Conservation (phyloP, 1,140 invertebrate species). For the Neuroterus valhalla region DNA sequence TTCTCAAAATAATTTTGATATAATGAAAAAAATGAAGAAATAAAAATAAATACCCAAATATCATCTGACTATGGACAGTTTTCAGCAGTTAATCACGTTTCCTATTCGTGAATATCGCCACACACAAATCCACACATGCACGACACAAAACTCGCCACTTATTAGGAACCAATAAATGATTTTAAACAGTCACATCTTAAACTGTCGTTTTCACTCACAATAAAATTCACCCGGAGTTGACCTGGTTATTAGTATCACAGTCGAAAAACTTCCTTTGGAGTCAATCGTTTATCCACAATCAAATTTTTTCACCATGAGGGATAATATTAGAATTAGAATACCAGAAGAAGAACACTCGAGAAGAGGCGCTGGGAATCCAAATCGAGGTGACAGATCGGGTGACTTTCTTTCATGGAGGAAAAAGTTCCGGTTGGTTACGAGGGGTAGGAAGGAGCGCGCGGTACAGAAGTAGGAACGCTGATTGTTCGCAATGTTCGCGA, state of each 20-base stretch:
- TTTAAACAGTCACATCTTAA: conserved; percentile 27
- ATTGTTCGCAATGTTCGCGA: conserved; percentile 34
- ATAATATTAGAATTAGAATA: too few relatives aligned
- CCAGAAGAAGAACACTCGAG: too few relatives aligned
- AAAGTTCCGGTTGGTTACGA: neutral
- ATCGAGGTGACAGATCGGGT: too few relatives aligned
- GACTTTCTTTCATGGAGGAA: too few relatives aligned
- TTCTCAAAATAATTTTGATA: conserved; percentile 17
- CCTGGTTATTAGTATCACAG: neutral
- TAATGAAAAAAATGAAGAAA: conserved; percentile 10
- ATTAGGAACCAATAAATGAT: conserved; percentile 4
- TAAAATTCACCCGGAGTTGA: neutral
- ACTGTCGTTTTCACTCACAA: conserved; percentile 10
- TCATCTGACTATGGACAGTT: conserved; percentile 42
- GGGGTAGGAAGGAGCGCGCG: neutral
- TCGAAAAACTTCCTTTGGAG: neutral
- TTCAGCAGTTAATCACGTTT: conserved; percentile 40
- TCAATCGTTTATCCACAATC: neutral
- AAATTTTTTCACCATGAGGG: neutral
- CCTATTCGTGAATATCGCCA: conserved; percentile 44
- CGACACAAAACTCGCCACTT: conserved; percentile 16
- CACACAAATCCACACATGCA: conserved; percentile 9
- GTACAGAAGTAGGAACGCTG: neutral
- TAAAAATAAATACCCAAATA: conserved; percentile 34
- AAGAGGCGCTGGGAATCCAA: too few relatives aligned